Base-by-base conservation (phyloP, 1,140 invertebrate species). In the Drosophila littoralis region DNA sequence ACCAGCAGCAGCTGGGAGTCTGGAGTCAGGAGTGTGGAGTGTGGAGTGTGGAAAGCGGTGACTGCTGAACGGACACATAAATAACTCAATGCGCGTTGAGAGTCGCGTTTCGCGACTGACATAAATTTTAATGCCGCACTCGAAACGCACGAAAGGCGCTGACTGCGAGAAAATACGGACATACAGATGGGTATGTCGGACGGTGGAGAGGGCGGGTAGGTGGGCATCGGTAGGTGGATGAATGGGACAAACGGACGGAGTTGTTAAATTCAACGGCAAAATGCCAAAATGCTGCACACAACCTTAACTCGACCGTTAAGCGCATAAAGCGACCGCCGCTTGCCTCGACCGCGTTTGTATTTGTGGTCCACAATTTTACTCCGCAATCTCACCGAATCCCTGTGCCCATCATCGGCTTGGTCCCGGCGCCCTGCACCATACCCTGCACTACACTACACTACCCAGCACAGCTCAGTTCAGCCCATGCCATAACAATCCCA, bases 51-150 rank as follows among this genome's bases (percentile, higher is more conserved):
- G 52, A 40, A n/a, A 42, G 40, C 32, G 17, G 50, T 32, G 32
- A 35, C 40, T n/a, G 59, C 59, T 28, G 45, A 22, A 61, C 43
- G 59, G 58, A 45, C 72, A 54, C 72, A 75, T 78, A 78, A 78
- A 78, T 71, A 77, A 77, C 66, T 75, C 66, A 78, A 78, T 78
- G 72, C 59, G 71, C 71, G 75, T 74, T 77, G 63, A 73, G 64
- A 68, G 64, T 54, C 70, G 64, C 50, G 65, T 69, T 61, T 52
- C 61, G 69, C 66, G 43, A 61, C 58, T 75, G 72, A 75, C 66
- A 65, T 74, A 74, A 77, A 77, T 69, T 77, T 77, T 77, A 77
- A 77, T 77, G 75, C 64, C 45, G 64, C 57, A 60, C 67, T 43
- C 58, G 42, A 50, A 71, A 54, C 68, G 60, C 73, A 72, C 50